Evolutionary conservation across 1,140 invertebrate species (phyloP), one percentile per base, ranked within the genome.

Genomic region (Papilio helenus): DNA sequence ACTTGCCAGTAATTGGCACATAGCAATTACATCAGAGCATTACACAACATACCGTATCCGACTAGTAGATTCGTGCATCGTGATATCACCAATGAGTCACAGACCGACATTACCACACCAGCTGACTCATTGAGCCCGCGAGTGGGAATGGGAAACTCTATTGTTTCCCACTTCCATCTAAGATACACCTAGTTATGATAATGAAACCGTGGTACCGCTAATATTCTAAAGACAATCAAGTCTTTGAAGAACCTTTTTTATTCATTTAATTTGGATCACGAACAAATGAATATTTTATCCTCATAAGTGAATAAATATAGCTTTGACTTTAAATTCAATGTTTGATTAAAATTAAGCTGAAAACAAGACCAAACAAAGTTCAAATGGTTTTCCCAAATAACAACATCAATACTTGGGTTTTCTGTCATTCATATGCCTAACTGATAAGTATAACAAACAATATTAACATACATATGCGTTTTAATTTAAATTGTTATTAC

Each of bases 71-170:
- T 87, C 82, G 85, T 86, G 85, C 77, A 83, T 87, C 83, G 82
- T 88, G 89, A 89, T 86, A 90, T 90, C 89, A 91, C 85, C 81
- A 85, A 87, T 93, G 91, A 93, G 85, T 92, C 92, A 93, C 85
- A 83, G 65, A 81, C 83, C 86, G 87, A 85, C 83, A 82, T 89
- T 90, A 85, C 87, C 83, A 85, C 87, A 87, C 84, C 87, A 89
- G 84, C 86, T 86, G 87, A 89, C 86, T 89, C 87, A 89, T 86
- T 85, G 82, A 86, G 79, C 79, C 74, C 83, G 83, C 82, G 86
- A 88, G 87, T 91, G 87, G 85, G 89, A 89, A 90, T 88, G 90
- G 89, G 87, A 92, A 92, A 90, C 86, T 76, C 88, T 85, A 92
- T 92, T 93, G 90, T 93, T 89, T 90, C 86, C 86, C 88, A 85